A percentile compares a stretch with the other conserved stretches of the same genome.
These are phyloP conservation scores for Orchesella flavescens DNA, from an alignment of 2,888 invertebrate genomes.

Conservation along the genomic window DNA sequence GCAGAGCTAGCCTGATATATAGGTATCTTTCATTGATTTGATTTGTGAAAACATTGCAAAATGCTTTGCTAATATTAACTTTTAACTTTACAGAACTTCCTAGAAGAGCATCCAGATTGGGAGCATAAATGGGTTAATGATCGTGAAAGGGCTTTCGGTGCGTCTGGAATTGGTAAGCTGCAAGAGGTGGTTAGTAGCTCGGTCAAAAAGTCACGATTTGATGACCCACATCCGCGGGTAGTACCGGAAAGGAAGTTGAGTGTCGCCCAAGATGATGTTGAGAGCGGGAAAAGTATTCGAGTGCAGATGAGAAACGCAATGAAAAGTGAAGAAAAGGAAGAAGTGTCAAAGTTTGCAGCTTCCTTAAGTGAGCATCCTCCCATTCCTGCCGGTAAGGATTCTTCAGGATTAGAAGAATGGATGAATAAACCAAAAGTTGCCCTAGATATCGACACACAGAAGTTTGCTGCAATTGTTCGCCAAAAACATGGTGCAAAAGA, in stretches of 20 bases:
- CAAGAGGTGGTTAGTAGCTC: conserved; percentile 71
- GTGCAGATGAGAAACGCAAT: conserved; percentile 71
- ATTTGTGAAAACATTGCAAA: not conserved
- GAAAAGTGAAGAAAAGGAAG: conserved; percentile 65
- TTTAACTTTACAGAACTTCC: conserved; percentile 79
- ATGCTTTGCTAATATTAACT: not conserved
- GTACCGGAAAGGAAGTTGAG: conserved; percentile 27
- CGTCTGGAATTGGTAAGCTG: conserved; percentile 74
- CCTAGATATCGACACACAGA: conserved; percentile 71
- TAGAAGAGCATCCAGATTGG: conserved; percentile 89
- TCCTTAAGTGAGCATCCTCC: conserved; percentile 17
- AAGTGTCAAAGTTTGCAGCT: conserved; percentile 28
- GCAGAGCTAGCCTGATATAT: conserved; percentile 42
- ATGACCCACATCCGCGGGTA: conserved; percentile 49
- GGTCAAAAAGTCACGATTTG: conserved; percentile 52
- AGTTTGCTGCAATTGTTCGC: conserved; percentile 72
- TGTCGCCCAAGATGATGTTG: conserved; percentile 38
- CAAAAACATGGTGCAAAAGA: conserved; percentile 68
- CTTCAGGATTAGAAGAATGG: conserved; percentile 71
- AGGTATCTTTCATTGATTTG: conserved; percentile 52
- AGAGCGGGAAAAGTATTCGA: conserved; percentile 69
- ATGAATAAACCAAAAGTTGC: conserved; percentile 70
- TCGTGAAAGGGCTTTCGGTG: conserved; percentile 82
- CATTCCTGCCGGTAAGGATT: conserved; percentile 32
- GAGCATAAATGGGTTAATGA: conserved; percentile 90